These are phyloP conservation scores for Paragorgia papillata DNA, from an alignment of 92 coral and sea anemone species.

Conservation along the genomic window DNA sequence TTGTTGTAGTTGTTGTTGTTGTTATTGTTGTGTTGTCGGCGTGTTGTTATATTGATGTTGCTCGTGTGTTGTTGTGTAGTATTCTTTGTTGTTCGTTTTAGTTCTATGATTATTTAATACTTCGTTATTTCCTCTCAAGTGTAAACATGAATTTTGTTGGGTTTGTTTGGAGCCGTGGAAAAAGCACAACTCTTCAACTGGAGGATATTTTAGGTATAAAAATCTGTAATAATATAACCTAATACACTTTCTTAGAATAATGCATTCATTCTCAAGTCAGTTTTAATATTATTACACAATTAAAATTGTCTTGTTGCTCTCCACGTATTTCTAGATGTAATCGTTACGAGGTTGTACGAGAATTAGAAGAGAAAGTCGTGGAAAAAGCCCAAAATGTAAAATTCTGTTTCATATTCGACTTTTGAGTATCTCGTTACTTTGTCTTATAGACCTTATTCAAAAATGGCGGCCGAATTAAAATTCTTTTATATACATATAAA, in stretches of 20 bases:
- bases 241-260: too few species aligned
- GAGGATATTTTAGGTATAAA: constrained; percentile 75
- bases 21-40: too few species aligned
- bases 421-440: neutral
- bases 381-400: constrained; percentile 76
- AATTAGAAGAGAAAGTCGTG: constrained; percentile 74
- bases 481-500: too few species aligned
- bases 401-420: neutral
- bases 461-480: too few species aligned
- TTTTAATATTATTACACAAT: neutral
- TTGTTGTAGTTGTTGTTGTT: too few species aligned
- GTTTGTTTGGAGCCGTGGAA: constrained; percentile 95
- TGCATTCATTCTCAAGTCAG: too few species aligned
- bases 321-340: constrained; percentile 69
- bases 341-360: constrained; percentile 84
- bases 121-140: too few species aligned
- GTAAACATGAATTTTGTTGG: constrained; percentile 93
- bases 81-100: too few species aligned
- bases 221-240: neutral
- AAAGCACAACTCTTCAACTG: constrained; percentile 95
- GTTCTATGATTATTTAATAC: too few species aligned
- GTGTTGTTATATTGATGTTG: too few species aligned
- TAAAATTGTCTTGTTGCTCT: neutral
- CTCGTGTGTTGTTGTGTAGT: too few species aligned
- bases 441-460: too few species aligned